A percentile compares a stretch with the other conserved stretches of the same genome.
phyloP scores from a whole-genome alignment of 1,140 invertebrate genomes.

The Brachystomella parvula region DNA sequence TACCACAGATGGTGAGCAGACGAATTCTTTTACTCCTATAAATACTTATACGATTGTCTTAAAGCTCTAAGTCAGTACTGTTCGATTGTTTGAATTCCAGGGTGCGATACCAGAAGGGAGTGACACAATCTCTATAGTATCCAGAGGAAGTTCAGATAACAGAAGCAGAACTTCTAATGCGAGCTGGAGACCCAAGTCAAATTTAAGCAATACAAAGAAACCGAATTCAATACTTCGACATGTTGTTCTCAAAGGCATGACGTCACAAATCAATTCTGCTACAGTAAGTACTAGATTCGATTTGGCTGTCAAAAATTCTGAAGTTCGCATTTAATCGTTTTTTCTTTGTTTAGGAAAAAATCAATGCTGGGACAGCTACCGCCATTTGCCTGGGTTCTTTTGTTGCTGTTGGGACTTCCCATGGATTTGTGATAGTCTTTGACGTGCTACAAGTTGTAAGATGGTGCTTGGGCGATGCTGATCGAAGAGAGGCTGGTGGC shows the following conservation, averaged over 20 bases:
- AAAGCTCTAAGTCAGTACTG: neutral
- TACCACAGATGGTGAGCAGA: neutral
- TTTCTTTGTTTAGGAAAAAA: conserved; percentile 61
- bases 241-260: conserved; percentile 71
- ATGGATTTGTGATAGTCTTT: conserved; percentile 83
- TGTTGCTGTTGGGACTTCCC: conserved; percentile 84
- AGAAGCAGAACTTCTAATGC: conserved; percentile 40
- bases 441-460: conserved; percentile 72
- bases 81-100: conserved; percentile 26
- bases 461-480: conserved; percentile 60
- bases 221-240: conserved; percentile 68
- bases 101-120: conserved; percentile 39
- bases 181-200: conserved; percentile 35
- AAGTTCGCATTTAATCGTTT: neutral
- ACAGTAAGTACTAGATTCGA: conserved; percentile 50
- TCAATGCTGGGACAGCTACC: conserved; percentile 80
- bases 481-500: conserved; percentile 62
- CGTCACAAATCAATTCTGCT: conserved; percentile 73
- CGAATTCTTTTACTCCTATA: too few relatives aligned
- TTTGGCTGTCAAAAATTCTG: too few relatives aligned
- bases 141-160: conserved; percentile 40
- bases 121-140: conserved; percentile 42
- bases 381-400: conserved; percentile 66
- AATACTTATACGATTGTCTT: conserved; percentile 6
- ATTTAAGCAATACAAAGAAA: conserved; percentile 40